Conservation (phyloP, 2,888 invertebrate genomes). For the Nomada flava region DNA sequence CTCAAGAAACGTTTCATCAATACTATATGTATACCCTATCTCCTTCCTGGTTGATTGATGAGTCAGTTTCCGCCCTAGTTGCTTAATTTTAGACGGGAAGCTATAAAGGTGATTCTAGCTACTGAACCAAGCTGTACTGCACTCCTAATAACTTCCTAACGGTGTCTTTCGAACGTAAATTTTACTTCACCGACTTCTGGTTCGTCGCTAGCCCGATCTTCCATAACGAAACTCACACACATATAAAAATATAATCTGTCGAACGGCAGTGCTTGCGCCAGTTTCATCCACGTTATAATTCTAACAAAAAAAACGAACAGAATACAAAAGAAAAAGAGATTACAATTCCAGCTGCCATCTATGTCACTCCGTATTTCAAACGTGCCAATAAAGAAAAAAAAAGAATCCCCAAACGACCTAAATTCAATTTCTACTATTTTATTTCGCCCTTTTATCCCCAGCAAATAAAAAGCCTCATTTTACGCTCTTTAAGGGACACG, state of each 20-base stretch:
- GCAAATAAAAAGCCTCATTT: background rate
- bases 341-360: too few species aligned
- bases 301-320: too few species aligned
- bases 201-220: background rate
- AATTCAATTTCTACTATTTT: background rate
- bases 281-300: too few species aligned
- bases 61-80: background rate
- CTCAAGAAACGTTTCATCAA: background rate
- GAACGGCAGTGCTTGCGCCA: background rate
- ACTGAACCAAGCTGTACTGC: background rate
- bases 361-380: too few species aligned
- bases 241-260: background rate
- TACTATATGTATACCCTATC: background rate
- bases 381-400: background rate
- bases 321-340: too few species aligned
- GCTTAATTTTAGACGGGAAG: background rate
- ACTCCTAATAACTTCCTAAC: background rate
- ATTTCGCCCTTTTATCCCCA: background rate
- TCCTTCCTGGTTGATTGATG: background rate
- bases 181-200: background rate
- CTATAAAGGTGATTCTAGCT: conserved; percentile 1
- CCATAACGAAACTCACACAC: background rate
- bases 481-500: conserved; percentile 19
- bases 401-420: background rate
- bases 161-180: background rate